Conservation (phyloP, 2,797 vertebrate genomes). For the Trichosurus vulpecula region DNA sequence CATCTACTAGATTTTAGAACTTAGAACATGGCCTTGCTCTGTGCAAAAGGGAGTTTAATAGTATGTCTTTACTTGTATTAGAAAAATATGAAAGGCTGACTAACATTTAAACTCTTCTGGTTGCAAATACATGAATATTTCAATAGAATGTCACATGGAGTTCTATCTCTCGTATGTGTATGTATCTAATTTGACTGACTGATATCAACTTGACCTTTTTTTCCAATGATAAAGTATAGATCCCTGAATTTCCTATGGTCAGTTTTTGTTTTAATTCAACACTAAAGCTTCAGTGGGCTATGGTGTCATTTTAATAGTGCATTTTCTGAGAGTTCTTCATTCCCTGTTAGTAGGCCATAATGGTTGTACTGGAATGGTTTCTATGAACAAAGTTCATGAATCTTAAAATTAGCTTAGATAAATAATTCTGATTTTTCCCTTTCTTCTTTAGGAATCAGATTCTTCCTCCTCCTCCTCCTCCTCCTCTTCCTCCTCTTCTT, state of each 20-base stretch:
- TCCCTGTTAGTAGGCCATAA: slow-evolving; percentile 3
- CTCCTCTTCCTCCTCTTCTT: slow-evolving; percentile 81
- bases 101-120: slow-evolving; percentile 54
- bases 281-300: slow-evolving; percentile 7
- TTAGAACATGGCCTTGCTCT: background rate
- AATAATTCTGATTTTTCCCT: slow-evolving; percentile 35
- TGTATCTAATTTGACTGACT: slow-evolving; percentile 22
- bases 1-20: background rate
- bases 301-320: background rate
- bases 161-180: slow-evolving; percentile 27
- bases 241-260: slow-evolving; percentile 5
- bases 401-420: slow-evolving; percentile 41
- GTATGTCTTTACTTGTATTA: slow-evolving; percentile 28
- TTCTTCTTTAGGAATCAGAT: slow-evolving; percentile 82
- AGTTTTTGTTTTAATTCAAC: background rate
- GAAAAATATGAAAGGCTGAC: slow-evolving; percentile 17
- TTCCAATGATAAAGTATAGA: background rate
- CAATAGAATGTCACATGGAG: slow-evolving; percentile 34
- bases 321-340: slow-evolving; percentile 34
- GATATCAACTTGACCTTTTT: background rate
- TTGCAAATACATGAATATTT: slow-evolving; percentile 43
- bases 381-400: slow-evolving; percentile 63
- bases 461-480: slow-evolving; percentile 84
- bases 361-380: slow-evolving; percentile 12
- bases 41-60: background rate